These are phyloP conservation scores for Cisticola juncidis DNA, from an alignment of 2,113 vertebrate species.

Conservation along the genomic window DNA sequence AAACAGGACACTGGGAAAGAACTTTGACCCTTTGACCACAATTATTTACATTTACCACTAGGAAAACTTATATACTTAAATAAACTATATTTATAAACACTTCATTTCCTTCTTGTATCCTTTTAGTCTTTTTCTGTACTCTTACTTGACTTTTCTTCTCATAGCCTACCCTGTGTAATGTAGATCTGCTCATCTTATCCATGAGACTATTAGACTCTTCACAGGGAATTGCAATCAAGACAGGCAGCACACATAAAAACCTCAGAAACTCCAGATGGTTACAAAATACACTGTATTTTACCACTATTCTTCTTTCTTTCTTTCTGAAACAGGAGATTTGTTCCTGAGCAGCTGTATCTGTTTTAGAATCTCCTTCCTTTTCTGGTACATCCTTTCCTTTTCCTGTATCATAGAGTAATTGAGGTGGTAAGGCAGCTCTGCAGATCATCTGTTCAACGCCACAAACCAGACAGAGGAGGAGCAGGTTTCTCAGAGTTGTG, in stretches of 20 bases:
- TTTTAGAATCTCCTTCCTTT: neutral
- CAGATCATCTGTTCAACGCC: neutral
- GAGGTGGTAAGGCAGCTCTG: neutral
- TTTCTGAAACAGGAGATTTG: neutral
- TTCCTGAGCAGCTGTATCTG: neutral
- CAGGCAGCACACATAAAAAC: neutral
- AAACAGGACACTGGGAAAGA: neutral
- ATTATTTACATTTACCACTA: neutral
- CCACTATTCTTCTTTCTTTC: neutral
- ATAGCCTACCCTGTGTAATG: neutral
- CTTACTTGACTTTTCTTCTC: neutral
- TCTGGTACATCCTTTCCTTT: neutral
- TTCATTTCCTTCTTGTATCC: neutral
- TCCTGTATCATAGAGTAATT: neutral
- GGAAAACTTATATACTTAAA: neutral
- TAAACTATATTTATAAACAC: neutral
- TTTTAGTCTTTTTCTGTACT: neutral
- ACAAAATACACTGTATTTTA: neutral
- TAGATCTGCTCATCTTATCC: neutral
- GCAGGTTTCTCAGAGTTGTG: accelerated
- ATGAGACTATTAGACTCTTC: neutral
- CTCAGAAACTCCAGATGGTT: neutral
- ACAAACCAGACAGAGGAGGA: neutral
- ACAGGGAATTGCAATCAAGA: neutral
- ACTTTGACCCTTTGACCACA: neutral